phyloP scores from a whole-genome alignment of 2,113 vertebrate species.

The Mormyrus iriodes region DNA sequence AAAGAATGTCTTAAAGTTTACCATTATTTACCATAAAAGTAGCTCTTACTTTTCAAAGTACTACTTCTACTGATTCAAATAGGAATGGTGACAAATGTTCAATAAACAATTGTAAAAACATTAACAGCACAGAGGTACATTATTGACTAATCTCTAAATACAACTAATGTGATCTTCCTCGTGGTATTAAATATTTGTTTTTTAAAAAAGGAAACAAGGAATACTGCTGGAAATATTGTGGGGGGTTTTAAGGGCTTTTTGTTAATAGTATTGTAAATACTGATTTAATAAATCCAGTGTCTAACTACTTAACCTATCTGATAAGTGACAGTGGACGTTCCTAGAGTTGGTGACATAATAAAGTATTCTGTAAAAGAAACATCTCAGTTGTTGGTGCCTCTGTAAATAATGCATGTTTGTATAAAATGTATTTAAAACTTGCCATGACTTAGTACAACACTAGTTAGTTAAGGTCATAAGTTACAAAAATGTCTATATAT shows the following conservation, averaged over 20 bases:
- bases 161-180: neutral
- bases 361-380: constrained; percentile 12
- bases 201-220: neutral
- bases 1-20: constrained; percentile 13
- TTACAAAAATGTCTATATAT: neutral
- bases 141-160: constrained; percentile 10
- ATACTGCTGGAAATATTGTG: neutral
- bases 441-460: neutral
- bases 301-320: constrained; percentile 24
- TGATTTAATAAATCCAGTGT: constrained; percentile 57
- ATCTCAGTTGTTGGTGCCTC: neutral
- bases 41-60: neutral
- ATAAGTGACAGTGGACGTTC: constrained; percentile 1
- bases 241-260: constrained; percentile 19
- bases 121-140: neutral
- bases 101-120: neutral
- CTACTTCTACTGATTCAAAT: neutral
- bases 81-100: neutral
- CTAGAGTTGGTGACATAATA: constrained; percentile 18
- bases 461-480: neutral
- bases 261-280: constrained; percentile 63
- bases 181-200: neutral
- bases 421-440: neutral
- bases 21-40: neutral
- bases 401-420: neutral